Evolutionary conservation across 2,888 invertebrate species (phyloP), one percentile per base, ranked within the genome.

Genomic region (Allacma fusca): DNA sequence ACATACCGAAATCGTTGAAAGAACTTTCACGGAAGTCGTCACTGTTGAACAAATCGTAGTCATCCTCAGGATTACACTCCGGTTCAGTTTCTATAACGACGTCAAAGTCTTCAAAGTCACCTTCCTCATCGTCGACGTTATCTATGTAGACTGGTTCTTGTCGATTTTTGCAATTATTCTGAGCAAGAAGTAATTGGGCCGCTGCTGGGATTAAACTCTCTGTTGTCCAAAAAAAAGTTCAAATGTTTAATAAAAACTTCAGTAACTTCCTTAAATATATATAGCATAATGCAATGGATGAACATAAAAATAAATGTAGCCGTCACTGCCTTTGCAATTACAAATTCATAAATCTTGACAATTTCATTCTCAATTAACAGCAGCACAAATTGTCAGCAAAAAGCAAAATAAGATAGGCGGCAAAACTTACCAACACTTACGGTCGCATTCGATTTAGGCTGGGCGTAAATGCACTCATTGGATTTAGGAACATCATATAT

Each of bases 401-500:
- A 2, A 26, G 23, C 44, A 72, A 72, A 50, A 72, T 16, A 40
- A 28, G 21, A 74, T 24, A 74, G 26, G 74, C 43, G 26, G 65
- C 74, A 59, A 72, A 79, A 82, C 83, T 83, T 82, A 83, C 83
- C 83, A 75, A 82, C 82, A 77, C 78, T 81, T 77, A 81, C 79
- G 71, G 80, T 79, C 70, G 82, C 80, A 80, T 80, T 82, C 69
- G 80, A 80, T 78, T 83, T 82, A 62, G 82, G 76, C 69, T 82
- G 80, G 80, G 82, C 79, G 81, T 83, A 83, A 82, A 83, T 83
- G 78, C 79, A 80, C 77, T 82, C 81, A 81, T 82, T 83, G 76
- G 83, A 76, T 74, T 82, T 82, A 78, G 82, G 79, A 78, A 83
- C 82, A 78, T 83, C 82, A 80, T 82, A 83, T 79, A 83, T 81